Base-by-base conservation (phyloP, 2,797 vertebrate genomes). In the Enteromius argenteus region DNA sequence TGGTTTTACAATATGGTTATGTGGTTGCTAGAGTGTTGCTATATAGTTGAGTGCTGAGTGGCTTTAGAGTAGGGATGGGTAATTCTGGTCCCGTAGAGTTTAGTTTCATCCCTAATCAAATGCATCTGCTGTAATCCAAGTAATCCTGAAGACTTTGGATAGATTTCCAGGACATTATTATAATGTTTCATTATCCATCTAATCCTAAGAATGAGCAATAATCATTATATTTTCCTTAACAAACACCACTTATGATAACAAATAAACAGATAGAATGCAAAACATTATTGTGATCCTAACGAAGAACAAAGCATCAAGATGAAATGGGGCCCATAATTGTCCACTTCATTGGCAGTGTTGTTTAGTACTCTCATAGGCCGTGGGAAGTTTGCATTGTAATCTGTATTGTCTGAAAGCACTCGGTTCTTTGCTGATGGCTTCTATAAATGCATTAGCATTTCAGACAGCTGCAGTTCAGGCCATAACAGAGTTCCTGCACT, bases 401-500 rank as follows among this genome's bases (percentile, higher is more conserved):
- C 27, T 62, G 82, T 49, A 68, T 76, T 49, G 74, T 84, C 82
- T 79, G 53, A 79, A 76, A 77, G 51, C 82, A 62, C 66, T 79
- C 15, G 0, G 67, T 62, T 60, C 51, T 71, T 72, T 71, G 60
- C 51, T 71, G 82, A 62, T 79, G 82, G 82, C 14, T 21, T 30
- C 66, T 62, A 62, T 71, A 78, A 83, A 84, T 27, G 66, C 82
- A 84, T 84, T 79, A 62, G 53, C 75, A 79, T 71, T 78, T 69
- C 53, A 84, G 53, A 79, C 72, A 83, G 46, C 73, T 68, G 62
- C 49, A 68, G 73, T 68, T 83, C 46, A 58, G 46, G 27, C 66
- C 53, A 84, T 71, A 72, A 71, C 82, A 13, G 39, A 71, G 53
- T 66, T 71, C 19, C 39, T 62, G 37, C 75, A 72, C 51, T 49